A percentile compares a stretch with the other conserved stretches of the same genome.
Evolutionary conservation across 2,113 vertebrate species (phyloP).

Genomic region (Leptosomus discolor): DNA sequence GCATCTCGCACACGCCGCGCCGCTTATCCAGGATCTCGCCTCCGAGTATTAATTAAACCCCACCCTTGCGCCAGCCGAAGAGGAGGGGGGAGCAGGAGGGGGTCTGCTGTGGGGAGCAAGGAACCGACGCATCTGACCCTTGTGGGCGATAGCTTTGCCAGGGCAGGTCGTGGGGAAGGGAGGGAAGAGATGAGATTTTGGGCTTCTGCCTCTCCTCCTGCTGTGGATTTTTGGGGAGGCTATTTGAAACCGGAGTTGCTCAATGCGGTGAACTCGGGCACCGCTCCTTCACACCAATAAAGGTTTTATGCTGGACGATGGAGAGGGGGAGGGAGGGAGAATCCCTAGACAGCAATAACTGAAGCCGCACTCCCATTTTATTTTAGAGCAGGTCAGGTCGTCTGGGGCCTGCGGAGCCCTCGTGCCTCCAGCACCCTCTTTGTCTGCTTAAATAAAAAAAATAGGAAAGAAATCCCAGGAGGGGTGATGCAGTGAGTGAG

Average conservation of each 20-base stretch:
- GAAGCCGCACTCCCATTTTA: not conserved
- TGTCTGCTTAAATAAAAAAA: not conserved
- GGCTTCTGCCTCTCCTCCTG: not conserved
- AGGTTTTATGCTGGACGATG: not conserved
- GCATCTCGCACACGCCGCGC: not conserved
- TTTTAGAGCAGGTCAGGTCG: not conserved
- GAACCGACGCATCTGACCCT: fast-evolving
- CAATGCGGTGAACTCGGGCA: not conserved
- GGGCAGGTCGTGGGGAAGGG: fast-evolving
- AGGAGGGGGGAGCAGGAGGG: not conserved
- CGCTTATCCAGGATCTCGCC: not conserved
- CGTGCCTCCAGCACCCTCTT: not conserved
- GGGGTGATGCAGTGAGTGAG: not conserved
- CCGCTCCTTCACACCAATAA: not conserved
- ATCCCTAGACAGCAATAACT: not conserved
- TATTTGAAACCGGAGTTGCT: not conserved
- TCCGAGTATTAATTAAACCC: not conserved
- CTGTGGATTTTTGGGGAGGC: fast-evolving
- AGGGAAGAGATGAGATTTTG: not conserved
- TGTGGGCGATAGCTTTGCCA: fast-evolving
- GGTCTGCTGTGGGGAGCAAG: not conserved
- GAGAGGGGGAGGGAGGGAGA: not conserved
- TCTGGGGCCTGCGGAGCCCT: fast-evolving
- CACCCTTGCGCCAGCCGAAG: not conserved
- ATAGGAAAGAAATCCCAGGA: not conserved